Base-by-base conservation (phyloP, 35 echinoderm and acorn worm genomes). In the Heliocidaris erythrogramma region DNA sequence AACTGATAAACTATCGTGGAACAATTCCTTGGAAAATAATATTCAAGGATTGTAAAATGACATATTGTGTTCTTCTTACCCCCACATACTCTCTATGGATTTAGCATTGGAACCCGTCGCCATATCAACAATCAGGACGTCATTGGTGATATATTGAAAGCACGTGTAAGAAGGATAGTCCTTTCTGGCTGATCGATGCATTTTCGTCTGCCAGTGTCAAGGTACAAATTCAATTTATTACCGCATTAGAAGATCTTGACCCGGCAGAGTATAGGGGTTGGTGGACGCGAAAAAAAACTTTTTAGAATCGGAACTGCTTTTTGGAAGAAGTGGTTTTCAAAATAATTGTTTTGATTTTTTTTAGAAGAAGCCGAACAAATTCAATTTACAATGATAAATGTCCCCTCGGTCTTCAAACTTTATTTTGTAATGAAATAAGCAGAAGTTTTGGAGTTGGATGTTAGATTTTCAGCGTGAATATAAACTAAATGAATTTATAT, bases 171-270 rank as follows among this genome's bases (percentile, higher is more conserved):
- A 56, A 56, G 52, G 52, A 56, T 56, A 10, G 11, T 78, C 7
- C 65, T 78, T 78, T n/a, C 65, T 78, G 65, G 27, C 27, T 78
- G 65, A 78, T 78, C 65, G 65, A 78, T 78, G 65, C 65, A 78
- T 78, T 78, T n/a, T 56, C 14, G 52, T 12, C 6, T 14, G 7
- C 11, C 52, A 56, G 52, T 78, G 65, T 78, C 18, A 78, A 78
- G 65, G 18, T 7, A 78, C 65, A 78, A 78, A 78, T 78, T 78
- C 21, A 78, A 78, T 78, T 78, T 78, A 78, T 78, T 18, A 78
- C 27, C 65, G 21, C 18, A n/a, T 21, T 78, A 21, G 21, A n/a
- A n/a, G 65, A 78, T 21, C 61, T 71, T 71, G 61, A 71, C 61
- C 61, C 14, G 13, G 10, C 10, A 56, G 52, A 56, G 35, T 42